Percentiles rank a stretch among this genome's conserved stretches.
Evolutionary conservation across 2,888 invertebrate genomes (phyloP).

Genomic region (Phyllotreta striolata): DNA sequence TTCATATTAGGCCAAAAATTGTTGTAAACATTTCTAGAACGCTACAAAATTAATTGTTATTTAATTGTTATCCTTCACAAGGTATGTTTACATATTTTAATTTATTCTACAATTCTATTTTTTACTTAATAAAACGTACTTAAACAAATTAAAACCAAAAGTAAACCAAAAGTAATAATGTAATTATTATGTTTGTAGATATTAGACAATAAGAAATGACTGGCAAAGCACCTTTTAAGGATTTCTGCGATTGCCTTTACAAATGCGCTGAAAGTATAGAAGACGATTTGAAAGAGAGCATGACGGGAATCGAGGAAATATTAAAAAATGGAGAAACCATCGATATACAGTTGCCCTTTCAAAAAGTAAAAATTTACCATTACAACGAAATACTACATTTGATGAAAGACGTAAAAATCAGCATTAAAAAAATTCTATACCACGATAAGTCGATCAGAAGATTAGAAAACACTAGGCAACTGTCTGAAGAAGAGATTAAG

Average conservation of each 20-base stretch:
- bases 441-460: slow-evolving; percentile 16
- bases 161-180: too few relatives aligned
- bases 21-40: too few relatives aligned
- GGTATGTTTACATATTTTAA: too few relatives aligned
- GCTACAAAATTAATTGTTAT: too few relatives aligned
- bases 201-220: too few relatives aligned
- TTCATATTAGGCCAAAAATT: too few relatives aligned
- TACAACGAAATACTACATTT: slow-evolving; percentile 20
- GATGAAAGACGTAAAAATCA: slow-evolving; percentile 6
- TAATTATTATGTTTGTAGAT: too few relatives aligned
- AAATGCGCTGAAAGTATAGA: slow-evolving; percentile 23
- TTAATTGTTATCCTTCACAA: too few relatives aligned
- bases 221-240: slow-evolving; percentile 1
- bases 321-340: slow-evolving; percentile 22
- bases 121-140: too few relatives aligned
- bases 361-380: slow-evolving; percentile 26
- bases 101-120: too few relatives aligned
- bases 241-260: slow-evolving; percentile 17
- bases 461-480: slow-evolving; percentile 15
- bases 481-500: slow-evolving; percentile 15
- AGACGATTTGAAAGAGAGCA: slow-evolving; percentile 1
- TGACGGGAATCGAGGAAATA: slow-evolving; percentile 1
- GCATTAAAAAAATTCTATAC: slow-evolving; percentile 22
- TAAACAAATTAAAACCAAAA: too few relatives aligned
- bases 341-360: slow-evolving; percentile 22